phyloP scores from a whole-genome alignment of 2,888 invertebrate genomes.

The Chloroclystis v-ata region DNA sequence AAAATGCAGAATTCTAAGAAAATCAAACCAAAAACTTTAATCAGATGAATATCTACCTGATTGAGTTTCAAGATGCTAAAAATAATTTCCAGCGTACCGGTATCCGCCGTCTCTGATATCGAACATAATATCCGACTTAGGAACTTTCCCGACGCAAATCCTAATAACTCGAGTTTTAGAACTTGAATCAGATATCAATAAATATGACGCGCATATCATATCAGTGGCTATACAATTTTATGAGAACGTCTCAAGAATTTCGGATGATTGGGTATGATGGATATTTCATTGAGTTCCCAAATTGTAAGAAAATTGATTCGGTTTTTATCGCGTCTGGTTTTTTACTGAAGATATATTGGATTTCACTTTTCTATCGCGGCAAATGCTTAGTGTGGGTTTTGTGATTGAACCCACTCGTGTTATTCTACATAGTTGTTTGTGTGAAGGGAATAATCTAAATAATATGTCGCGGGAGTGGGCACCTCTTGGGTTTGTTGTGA shows the following conservation, averaged over 20 bases:
- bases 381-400: not conserved
- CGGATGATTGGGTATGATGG: slow-evolving; percentile 10
- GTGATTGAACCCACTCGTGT: not conserved
- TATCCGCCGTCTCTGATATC: slow-evolving; percentile 2
- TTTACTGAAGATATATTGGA: not conserved
- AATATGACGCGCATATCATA: slow-evolving; percentile 15
- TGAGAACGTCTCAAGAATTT: slow-evolving; percentile 7
- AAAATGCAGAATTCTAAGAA: not conserved
- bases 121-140: slow-evolving; percentile 21
- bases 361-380: not conserved
- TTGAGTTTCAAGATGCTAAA: not conserved
- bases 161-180: slow-evolving; percentile 20
- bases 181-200: slow-evolving; percentile 21
- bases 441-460: not conserved
- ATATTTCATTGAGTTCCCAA: slow-evolving; percentile 14
- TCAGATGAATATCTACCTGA: not conserved
- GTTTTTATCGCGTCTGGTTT: slow-evolving; percentile 3
- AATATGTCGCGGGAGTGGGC: not conserved
- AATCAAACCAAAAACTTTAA: not conserved
- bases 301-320: slow-evolving; percentile 6
- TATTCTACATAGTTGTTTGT: too few species aligned
- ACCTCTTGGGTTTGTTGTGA: too few species aligned
- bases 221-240: slow-evolving; percentile 13
- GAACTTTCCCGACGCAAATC: slow-evolving; percentile 18
- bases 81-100: slow-evolving; percentile 4